A percentile compares a stretch with the other conserved stretches of the same genome.
These are phyloP conservation scores for Rhinoraja longicauda DNA, from an alignment of 2,797 vertebrate species.

Conservation along the genomic window DNA sequence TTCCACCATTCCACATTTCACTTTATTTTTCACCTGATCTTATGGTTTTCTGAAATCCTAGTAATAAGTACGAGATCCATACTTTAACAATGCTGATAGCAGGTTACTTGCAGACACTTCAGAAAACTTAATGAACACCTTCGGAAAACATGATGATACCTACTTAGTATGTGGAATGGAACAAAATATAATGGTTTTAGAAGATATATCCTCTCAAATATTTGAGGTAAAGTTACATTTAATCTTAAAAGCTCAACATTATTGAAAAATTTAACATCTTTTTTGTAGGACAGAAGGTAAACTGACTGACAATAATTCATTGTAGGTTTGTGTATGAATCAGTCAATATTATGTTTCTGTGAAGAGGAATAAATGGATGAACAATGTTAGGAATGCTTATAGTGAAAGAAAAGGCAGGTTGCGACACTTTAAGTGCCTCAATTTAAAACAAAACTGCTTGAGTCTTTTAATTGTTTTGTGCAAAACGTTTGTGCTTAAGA, in stretches of 20 bases:
- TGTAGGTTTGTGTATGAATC: background rate
- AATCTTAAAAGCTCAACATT: background rate
- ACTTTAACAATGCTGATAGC: background rate
- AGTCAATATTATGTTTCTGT: background rate
- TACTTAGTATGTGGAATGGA: background rate
- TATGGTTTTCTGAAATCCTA: background rate
- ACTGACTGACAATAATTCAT: conserved; percentile 10
- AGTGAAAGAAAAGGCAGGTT: background rate
- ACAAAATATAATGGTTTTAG: background rate
- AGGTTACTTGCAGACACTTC: background rate
- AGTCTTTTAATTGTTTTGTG: background rate
- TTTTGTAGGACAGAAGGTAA: background rate
- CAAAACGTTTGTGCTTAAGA: background rate
- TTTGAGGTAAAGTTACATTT: conserved; percentile 1
- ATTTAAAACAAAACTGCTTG: background rate
- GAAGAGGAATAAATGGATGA: background rate
- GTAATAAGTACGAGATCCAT: background rate
- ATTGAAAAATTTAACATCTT: background rate
- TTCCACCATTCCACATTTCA: too few species aligned
- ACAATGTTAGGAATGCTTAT: background rate
- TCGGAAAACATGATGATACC: background rate
- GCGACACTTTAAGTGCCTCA: background rate
- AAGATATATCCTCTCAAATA: background rate
- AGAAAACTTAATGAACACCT: background rate
- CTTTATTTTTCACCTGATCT: background rate